Evolutionary conservation across 2,888 invertebrate genomes (phyloP).

Genomic region (Andrena fulva): DNA sequence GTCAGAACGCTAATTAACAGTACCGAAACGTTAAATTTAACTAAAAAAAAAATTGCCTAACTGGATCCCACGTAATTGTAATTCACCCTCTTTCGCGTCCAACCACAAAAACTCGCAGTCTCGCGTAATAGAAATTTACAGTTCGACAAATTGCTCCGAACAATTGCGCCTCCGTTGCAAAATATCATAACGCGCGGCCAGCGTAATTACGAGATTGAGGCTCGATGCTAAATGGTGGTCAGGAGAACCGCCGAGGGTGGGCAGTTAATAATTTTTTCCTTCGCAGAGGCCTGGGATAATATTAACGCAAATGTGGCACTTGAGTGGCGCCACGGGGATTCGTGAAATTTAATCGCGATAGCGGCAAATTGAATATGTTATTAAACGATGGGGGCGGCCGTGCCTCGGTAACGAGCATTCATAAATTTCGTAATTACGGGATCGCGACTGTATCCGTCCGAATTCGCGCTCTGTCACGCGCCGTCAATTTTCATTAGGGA

Average conservation of each 20-base stretch:
- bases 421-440: constrained; percentile 59
- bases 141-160: not conserved
- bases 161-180: not conserved
- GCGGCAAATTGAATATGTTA: constrained; percentile 34
- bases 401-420: constrained; percentile 13
- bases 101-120: not conserved
- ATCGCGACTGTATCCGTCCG: constrained; percentile 28
- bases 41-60: no score
- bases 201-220: not conserved
- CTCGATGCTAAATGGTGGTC: not conserved
- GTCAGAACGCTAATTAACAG: no score
- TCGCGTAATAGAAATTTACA: not conserved
- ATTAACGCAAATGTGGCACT: not conserved
- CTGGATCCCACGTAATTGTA: no score
- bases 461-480: constrained; percentile 50
- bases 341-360: constrained; percentile 27
- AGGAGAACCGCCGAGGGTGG: not conserved
- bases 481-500: constrained; percentile 64
- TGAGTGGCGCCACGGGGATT: not conserved
- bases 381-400: constrained; percentile 56
- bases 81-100: not conserved
- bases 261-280: constrained; percentile 3
- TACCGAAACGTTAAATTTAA: no score
- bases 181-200: not conserved
- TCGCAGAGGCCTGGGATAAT: not conserved